Base-by-base conservation (phyloP, 1,140 invertebrate genomes). In the Rhysida immarginata region DNA sequence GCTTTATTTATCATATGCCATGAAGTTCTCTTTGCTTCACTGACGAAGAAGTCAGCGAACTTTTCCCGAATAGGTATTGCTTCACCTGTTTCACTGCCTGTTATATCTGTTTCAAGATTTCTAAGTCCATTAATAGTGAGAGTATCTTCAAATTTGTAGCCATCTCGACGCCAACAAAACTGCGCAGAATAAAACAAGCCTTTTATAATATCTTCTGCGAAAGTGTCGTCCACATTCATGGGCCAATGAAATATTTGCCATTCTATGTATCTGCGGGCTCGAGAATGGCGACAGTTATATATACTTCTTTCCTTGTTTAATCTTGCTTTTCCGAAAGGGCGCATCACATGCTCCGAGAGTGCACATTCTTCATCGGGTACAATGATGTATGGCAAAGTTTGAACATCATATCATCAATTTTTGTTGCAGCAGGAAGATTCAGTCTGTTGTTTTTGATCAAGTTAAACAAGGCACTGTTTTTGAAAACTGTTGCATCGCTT, bases 331-430 rank as follows among this genome's bases (percentile, higher is more conserved):
- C 5, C 29, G 16, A 35, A 35, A 35, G 29, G 29, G 16, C 16
- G 29, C 29, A 35, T 35, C 29, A 35, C 29, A 35, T 35, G 29
- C 5, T 35, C 29, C 16, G 29, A 35, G 16, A 57, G 35, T 5
- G 56, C 52, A 54, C 55, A 57, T 24, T 51, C 56, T 20, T 57
- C 55, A 54, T 56, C 29, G 5, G 29, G 5, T 16, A 35, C 5
- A 35, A 35, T 35, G 5, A 35, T 16, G 16, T 35, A 35, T 16
- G 29, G 29, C 29, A 35, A 35, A 35, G 29, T 35, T 35, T 5
- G 5, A 8, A 8, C 29, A 35, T 35, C 29, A 35, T 35, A 35
- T 35, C 29, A 35, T 16, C 5, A 16, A 35, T 35, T 5, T 5
- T 5, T 8, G 29, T 35, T 35, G 29, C 29, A 8, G 29, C 29